Percentiles rank a stretch among this genome's conserved stretches.
These are phyloP conservation scores for Molothrus aeneus DNA, from an alignment of 2,797 vertebrate species.

Conservation along the genomic window DNA sequence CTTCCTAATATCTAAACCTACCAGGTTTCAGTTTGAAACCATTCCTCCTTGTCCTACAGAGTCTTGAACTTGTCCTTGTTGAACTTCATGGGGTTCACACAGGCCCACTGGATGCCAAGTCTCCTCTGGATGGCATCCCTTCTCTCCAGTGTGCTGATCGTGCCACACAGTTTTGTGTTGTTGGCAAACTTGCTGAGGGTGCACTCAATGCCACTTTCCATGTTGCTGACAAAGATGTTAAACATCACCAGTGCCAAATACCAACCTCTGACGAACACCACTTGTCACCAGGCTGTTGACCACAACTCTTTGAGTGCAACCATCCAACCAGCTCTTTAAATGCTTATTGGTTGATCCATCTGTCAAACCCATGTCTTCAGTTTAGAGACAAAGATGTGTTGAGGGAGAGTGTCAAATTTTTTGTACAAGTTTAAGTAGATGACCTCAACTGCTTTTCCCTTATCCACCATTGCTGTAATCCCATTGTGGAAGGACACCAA, in stretches of 20 bases:
- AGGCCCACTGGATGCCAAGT: too few species aligned
- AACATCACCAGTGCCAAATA: too few species aligned
- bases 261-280: rapidly evolving
- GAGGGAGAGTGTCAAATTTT: rapidly evolving
- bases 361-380: neutral
- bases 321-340: neutral
- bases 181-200: neutral
- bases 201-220: neutral
- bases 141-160: neutral
- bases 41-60: neutral
- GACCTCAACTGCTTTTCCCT: neutral
- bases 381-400: neutral
- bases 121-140: neutral
- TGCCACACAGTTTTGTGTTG: neutral
- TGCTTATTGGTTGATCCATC: neutral
- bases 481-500: neutral
- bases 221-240: neutral
- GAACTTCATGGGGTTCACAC: neutral
- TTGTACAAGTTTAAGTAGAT: neutral
- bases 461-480: neutral
- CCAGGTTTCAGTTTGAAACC: neutral
- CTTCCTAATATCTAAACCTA: neutral
- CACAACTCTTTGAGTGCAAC: too few species aligned
- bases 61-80: neutral
- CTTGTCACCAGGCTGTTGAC: neutral